Base-by-base conservation (phyloP, 23 tunicate species). In the Ciona savignyi region DNA sequence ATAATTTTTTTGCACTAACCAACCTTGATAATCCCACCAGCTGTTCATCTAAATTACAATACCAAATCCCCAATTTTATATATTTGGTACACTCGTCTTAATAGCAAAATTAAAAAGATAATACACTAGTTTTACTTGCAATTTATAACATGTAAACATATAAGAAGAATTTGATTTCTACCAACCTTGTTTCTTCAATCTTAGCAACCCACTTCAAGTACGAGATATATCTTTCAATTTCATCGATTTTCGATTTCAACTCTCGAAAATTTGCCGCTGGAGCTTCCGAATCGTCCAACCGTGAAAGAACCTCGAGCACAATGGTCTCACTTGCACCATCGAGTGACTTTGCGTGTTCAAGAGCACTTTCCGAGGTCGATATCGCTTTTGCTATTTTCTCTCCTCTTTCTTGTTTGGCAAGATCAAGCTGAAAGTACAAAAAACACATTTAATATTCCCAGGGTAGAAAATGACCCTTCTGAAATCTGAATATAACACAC, bases 131-230 rank as follows among this genome's bases (percentile, higher is more conserved):
- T n/a, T n/a, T n/a, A n/a, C n/a, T n/a, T n/a, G n/a, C n/a, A n/a
- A n/a, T n/a, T n/a, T n/a, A n/a, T n/a, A n/a, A n/a, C n/a, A n/a
- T n/a, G n/a, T n/a, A n/a, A n/a, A n/a, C n/a, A n/a, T n/a, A n/a
- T n/a, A n/a, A n/a, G n/a, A n/a, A n/a, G n/a, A n/a, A n/a, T n/a
- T n/a, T n/a, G n/a, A n/a, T n/a, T n/a, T n/a, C n/a, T n/a, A n/a
- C n/a, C n/a, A 84, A 83, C 93, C 80, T 90, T 25, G 81, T 76
- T 0, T 77, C 87, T 33, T 88, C 95, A 35, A 88, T 67, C 62
- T 81, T 78, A 1, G 77, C 72, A 23, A 88, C 20, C 95, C 87
- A 81, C 1, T 77, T 73, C 51, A 81, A 48, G 65, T 88, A 88
- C 4, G 77, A 63, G 4, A 77, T 74, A 34, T 70, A 88, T 77